Conservation (phyloP, 2,113 vertebrate species). For the Dipodomys spectabilis region DNA sequence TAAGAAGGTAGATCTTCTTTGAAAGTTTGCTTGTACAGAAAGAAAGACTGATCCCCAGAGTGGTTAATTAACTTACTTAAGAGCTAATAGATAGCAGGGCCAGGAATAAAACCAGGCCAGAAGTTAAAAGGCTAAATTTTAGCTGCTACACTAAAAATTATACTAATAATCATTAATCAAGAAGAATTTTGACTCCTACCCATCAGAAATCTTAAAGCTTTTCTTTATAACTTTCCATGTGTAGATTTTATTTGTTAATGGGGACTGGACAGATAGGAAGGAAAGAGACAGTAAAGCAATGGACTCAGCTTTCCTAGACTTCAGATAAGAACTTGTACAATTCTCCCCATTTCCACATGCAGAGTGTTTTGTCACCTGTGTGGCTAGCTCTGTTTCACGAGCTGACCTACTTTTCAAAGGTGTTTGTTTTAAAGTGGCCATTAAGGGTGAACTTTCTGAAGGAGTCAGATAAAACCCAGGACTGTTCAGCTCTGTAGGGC, state of each 20-base stretch:
- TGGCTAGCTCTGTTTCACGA: not conserved
- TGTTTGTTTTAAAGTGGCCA: conserved; percentile 41
- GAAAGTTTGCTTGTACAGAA: not conserved
- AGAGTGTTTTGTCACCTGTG: not conserved
- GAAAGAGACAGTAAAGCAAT: not conserved
- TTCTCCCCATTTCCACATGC: conserved; percentile 14
- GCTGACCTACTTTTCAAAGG: conserved; percentile 36
- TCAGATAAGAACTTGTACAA: conserved; percentile 59
- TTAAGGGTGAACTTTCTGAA: conserved; percentile 11
- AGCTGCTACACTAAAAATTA: not conserved
- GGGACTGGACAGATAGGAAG: not conserved
- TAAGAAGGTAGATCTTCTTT: not conserved
- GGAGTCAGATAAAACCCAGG: conserved; percentile 52
- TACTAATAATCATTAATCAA: not conserved
- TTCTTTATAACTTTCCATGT: not conserved
- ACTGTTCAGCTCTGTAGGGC: conserved; percentile 1
- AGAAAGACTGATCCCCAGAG: not conserved
- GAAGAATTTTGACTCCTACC: not conserved
- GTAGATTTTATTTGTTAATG: not conserved
- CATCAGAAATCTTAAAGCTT: not conserved
- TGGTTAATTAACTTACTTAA: conserved; percentile 10
- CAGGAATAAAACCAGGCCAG: not conserved
- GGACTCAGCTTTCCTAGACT: not conserved
- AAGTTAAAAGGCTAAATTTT: not conserved
- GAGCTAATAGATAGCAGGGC: not conserved